phyloP scores from a whole-genome alignment of 2,113 vertebrate genomes.

The Nerophis lumbriciformis region DNA sequence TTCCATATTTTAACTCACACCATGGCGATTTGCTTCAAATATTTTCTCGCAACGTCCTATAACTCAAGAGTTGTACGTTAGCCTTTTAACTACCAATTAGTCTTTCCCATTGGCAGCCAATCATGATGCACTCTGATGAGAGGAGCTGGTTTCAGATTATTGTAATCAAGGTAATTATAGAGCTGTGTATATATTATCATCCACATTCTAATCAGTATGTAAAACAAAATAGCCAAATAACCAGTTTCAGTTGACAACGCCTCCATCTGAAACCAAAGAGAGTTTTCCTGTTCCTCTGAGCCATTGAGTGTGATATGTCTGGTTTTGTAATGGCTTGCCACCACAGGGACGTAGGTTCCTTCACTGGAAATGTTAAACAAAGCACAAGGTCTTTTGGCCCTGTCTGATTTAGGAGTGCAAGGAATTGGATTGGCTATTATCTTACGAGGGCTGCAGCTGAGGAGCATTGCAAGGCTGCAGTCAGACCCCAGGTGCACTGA shows the following conservation, averaged over 20 bases:
- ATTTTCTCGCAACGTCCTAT: not conserved
- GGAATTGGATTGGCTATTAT: conserved; percentile 64
- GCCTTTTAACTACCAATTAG: not conserved
- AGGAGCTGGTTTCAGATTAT: conserved; percentile 29
- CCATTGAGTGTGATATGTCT: conserved; percentile 46
- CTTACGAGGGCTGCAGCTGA: conserved; percentile 30
- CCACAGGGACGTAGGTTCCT: conserved; percentile 51
- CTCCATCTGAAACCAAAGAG: conserved; percentile 29
- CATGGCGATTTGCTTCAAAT: not conserved
- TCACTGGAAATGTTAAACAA: conserved; percentile 70
- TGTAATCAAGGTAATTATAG: conserved; percentile 36
- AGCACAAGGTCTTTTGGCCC: conserved; percentile 57
- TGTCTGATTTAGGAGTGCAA: conserved; percentile 52
- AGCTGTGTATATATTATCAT: conserved; percentile 13
- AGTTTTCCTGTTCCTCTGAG: conserved; percentile 13
- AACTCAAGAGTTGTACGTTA: not conserved
- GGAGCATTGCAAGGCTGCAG: conserved; percentile 40
- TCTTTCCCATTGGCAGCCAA: not conserved
- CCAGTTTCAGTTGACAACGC: conserved; percentile 28
- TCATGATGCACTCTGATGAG: not conserved
- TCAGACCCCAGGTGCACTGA: conserved; percentile 66
- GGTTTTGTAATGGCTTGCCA: conserved; percentile 49
- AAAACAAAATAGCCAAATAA: conserved; percentile 33
- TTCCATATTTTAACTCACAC: not conserved
- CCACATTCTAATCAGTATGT: conserved; percentile 26